Evolutionary conservation across 2,888 invertebrate species (phyloP).

Genomic region (Drosophila mettleri): DNA sequence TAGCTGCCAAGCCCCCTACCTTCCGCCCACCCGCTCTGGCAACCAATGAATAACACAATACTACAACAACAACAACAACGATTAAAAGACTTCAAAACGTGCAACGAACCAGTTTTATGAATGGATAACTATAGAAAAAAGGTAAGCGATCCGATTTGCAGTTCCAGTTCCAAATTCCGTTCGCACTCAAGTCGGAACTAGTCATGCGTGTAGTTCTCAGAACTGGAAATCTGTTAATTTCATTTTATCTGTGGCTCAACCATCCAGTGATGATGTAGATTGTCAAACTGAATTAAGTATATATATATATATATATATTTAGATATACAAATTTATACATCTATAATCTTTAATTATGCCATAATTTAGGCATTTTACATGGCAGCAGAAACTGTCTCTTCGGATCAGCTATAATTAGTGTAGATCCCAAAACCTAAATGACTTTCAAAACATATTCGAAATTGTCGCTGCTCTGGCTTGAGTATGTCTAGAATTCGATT

Average conservation of each 20-base stretch:
- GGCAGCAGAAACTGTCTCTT: neutral
- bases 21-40: constrained; percentile 49
- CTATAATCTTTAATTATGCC: neutral
- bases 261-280: neutral
- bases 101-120: constrained; percentile 64
- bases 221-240: neutral
- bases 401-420: constrained; percentile 28
- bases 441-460: constrained; percentile 45
- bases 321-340: neutral
- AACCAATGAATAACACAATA: constrained; percentile 23
- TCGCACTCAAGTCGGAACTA: no score
- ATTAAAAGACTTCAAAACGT: constrained; percentile 18
- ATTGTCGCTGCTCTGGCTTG: constrained; percentile 4
- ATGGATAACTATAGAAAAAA: constrained; percentile 85
- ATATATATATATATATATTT: neutral
- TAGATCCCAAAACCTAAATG: constrained; percentile 32
- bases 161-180: neutral
- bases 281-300: neutral
- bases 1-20: constrained; percentile 31
- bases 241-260: neutral
- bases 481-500: constrained; percentile 27
- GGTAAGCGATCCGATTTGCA: constrained; percentile 65
- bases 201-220: neutral
- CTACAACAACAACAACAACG: constrained; percentile 10
- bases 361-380: neutral